Evolutionary conservation across 2,797 vertebrate species (phyloP), one percentile per base, ranked within the genome.

Genomic region (Coranthus polyacanthus): DNA sequence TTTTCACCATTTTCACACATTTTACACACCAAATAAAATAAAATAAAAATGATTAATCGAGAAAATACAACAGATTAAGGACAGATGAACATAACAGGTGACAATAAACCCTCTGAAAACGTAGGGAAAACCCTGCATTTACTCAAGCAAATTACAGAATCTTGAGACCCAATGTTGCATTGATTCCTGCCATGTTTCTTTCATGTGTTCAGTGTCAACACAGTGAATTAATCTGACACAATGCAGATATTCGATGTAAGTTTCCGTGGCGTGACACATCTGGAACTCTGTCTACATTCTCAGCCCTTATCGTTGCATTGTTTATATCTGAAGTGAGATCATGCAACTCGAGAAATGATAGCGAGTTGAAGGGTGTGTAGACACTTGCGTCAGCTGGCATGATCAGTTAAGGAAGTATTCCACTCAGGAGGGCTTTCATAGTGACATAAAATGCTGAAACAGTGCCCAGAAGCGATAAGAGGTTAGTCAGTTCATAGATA

Each of bases 281-380:
- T 32, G 47, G 3, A 54, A 38, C 21, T 64, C 5, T 2, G 13
- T 50, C 44, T 66, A 22, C 34, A 42, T 42, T 18, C 3, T 41
- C 10, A 15, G 18, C 21, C 4, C 50, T 72, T 61, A 66, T 70
- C 43, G 38, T 61, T 52, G 34, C 16, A 12, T 13, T 21, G 38
- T 20, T n/a, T 52, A 12, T 62, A 44, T 56, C 36, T 18, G 1
- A 58, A 17, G 53, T 32, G 45, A 77, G 56, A 65, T 67, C 3
- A n/a, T 36, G 16, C 13, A 62, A 53, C 8, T 42, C 29, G 22
- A 12, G 32, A 13, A 32, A 52, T 47, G 52, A 75, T 52, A 58
- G 52, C 44, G 39, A 12, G 1, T 46, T 9, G 6, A 20, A 75
- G 70, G 86, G 80, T 73, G 87, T 86, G 84, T 70, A 47, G 29